Evolutionary conservation across 2,797 vertebrate genomes (phyloP).

Genomic region (Tinamus major): DNA sequence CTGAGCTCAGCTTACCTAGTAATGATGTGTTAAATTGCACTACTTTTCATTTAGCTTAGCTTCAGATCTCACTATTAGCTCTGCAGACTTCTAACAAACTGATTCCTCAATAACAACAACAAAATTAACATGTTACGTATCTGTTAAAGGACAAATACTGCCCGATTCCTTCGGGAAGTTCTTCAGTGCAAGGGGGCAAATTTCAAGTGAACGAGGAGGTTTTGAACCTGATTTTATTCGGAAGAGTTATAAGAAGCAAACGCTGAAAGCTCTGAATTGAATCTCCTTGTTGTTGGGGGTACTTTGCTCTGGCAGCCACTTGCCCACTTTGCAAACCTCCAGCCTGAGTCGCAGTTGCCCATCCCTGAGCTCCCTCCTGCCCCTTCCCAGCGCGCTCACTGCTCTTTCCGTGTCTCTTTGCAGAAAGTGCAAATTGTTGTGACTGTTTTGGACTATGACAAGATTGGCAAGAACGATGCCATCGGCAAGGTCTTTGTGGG

Average conservation of each 20-base stretch:
- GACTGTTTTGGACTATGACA: constrained; percentile 99
- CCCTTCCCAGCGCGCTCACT: neutral
- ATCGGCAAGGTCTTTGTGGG: constrained; percentile 99
- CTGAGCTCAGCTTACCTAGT: neutral
- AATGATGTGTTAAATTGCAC: neutral
- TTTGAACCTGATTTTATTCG: neutral
- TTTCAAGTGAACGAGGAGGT: neutral
- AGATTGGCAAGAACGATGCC: constrained; percentile 99
- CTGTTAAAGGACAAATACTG: neutral
- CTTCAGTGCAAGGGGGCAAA: neutral
- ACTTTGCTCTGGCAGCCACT: neutral
- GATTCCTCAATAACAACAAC: neutral
- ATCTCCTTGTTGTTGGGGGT: neutral
- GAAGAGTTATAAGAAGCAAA: neutral
- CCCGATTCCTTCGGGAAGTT: neutral
- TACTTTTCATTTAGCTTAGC: neutral
- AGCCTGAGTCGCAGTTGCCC: neutral
- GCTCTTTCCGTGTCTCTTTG: constrained; percentile 46
- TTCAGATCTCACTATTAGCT: neutral
- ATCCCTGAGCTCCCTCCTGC: neutral
- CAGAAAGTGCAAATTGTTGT: constrained; percentile 99
- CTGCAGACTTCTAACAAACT: neutral
- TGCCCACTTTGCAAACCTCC: neutral
- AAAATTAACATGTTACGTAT: neutral
- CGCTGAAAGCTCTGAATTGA: neutral